Evolutionary conservation across 2,888 invertebrate species (phyloP).

Genomic region (Oscheius onirici): DNA sequence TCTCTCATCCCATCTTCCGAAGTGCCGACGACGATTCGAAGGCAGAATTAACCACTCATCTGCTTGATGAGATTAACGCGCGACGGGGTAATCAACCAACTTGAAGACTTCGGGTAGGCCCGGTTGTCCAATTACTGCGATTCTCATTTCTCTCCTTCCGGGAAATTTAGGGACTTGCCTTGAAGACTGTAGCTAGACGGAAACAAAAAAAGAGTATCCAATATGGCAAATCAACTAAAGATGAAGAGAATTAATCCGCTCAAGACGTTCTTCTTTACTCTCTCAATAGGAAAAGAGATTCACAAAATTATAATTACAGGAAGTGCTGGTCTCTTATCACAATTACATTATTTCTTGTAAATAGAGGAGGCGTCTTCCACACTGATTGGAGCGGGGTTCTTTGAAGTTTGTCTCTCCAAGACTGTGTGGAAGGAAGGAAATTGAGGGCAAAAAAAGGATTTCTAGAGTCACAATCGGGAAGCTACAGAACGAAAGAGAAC

Average conservation of each 20-base stretch:
- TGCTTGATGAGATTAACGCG: slow-evolving; percentile 35
- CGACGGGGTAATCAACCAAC: slow-evolving; percentile 31
- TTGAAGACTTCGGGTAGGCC: slow-evolving; percentile 12
- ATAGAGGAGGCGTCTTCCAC: too few relatives aligned
- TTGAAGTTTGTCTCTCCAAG: too few relatives aligned
- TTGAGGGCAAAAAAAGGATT: too few relatives aligned
- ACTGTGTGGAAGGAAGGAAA: too few relatives aligned
- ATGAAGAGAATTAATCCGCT: slow-evolving; percentile 10
- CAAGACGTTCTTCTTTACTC: too few relatives aligned
- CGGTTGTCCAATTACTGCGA: slow-evolving; percentile 8
- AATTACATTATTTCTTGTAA: too few relatives aligned
- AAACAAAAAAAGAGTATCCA: neutral
- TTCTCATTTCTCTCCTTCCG: neutral
- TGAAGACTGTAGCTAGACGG: neutral
- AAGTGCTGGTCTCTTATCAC: slow-evolving; percentile 1
- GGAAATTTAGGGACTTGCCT: neutral
- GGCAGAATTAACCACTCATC: slow-evolving; percentile 31
- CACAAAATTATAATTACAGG: slow-evolving; percentile 28
- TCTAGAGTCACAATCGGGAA: too few relatives aligned
- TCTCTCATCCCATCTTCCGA: too few relatives aligned
- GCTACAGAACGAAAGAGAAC: too few relatives aligned
- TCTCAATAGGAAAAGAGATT: too few relatives aligned
- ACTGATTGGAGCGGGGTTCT: too few relatives aligned
- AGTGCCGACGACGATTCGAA: too few relatives aligned
- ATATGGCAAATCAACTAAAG: slow-evolving; percentile 11